phyloP scores from a whole-genome alignment of 2,888 invertebrate species.

The Epirrita christyi region DNA sequence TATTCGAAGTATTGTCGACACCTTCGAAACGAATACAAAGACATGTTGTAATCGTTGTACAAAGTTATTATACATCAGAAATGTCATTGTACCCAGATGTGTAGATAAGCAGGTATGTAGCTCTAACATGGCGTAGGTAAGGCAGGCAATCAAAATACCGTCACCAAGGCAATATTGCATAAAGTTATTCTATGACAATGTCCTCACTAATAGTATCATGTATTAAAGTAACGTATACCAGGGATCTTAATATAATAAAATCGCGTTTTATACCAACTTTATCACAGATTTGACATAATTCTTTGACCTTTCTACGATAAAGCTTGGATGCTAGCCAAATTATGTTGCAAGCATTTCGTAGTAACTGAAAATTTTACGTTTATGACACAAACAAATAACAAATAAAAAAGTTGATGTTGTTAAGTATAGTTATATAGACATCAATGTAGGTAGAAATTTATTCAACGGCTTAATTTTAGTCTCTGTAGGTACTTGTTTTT shows the following conservation, averaged over 20 bases:
- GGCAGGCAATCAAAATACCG: constrained; percentile 42
- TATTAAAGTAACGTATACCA: background rate
- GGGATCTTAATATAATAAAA: constrained; percentile 23
- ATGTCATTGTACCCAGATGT: constrained; percentile 28
- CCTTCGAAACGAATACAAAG: constrained; percentile 26
- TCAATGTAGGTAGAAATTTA: background rate
- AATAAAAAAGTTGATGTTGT: too few relatives aligned
- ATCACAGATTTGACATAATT: constrained; percentile 21
- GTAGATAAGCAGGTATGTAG: constrained; percentile 14
- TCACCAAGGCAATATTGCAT: constrained; percentile 64
- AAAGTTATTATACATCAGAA: constrained; percentile 32
- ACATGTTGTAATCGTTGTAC: constrained; percentile 26
- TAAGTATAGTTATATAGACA: background rate
- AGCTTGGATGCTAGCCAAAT: constrained; percentile 32
- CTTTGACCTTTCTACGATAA: constrained; percentile 30
- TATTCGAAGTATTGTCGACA: constrained; percentile 8
- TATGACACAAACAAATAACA: background rate
- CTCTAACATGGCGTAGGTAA: constrained; percentile 29
- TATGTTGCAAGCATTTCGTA: constrained; percentile 26
- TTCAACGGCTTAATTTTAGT: background rate
- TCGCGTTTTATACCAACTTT: constrained; percentile 18
- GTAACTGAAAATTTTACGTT: constrained; percentile 8
- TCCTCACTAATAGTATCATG: constrained; percentile 39
- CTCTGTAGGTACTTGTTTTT: background rate
- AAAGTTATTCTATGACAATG: constrained; percentile 63